These are phyloP conservation scores for Formica selysi DNA, from an alignment of 1,140 invertebrate genomes.

Conservation along the genomic window DNA sequence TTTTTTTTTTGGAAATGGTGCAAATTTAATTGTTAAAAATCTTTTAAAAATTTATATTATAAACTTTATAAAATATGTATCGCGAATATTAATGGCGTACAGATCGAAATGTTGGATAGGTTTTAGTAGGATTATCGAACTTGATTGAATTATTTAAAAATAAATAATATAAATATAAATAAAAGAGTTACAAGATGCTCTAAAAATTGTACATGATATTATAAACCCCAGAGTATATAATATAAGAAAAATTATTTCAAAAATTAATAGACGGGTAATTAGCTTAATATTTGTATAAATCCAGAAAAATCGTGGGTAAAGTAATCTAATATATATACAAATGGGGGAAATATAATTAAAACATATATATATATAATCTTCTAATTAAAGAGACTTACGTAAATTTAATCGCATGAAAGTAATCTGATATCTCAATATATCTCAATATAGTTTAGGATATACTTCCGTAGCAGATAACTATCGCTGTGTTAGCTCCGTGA, in stretches of 20 bases:
- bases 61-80: constrained; percentile 5
- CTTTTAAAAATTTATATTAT: neutral
- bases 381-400: constrained; percentile 30
- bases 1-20: neutral
- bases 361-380: no score
- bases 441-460: constrained; percentile 42
- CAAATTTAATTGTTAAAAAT: neutral
- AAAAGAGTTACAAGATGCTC: neutral
- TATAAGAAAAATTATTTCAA: neutral
- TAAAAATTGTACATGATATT: neutral
- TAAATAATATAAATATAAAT: neutral
- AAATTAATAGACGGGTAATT: neutral
- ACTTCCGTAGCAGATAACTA: constrained; percentile 33
- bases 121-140: neutral
- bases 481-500: constrained; percentile 14
- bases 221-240: neutral
- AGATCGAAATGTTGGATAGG: neutral
- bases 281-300: neutral
- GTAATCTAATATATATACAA: neutral
- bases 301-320: neutral
- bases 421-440: neutral
- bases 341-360: no score
- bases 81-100: neutral
- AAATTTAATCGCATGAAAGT: constrained; percentile 10
- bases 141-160: constrained; percentile 6